phyloP scores from a whole-genome alignment of 2,113 vertebrate genomes.

The Halichoerus grypus region DNA sequence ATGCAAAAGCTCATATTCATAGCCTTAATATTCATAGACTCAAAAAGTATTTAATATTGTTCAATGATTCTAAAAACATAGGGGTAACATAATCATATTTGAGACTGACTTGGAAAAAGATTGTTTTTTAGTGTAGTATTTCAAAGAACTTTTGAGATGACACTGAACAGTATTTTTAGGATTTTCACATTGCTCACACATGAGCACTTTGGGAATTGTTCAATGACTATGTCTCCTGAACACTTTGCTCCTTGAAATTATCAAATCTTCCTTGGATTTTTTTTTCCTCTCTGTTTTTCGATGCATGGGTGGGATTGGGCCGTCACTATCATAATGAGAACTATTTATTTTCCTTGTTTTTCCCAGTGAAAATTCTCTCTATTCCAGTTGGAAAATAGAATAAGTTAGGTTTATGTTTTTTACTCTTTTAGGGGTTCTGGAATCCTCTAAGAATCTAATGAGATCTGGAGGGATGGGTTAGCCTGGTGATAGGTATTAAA shows the following conservation, averaged over 20 bases:
- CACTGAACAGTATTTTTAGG: slow-evolving; percentile 73
- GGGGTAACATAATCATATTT: neutral
- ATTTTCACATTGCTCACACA: slow-evolving; percentile 69
- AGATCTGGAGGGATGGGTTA: neutral
- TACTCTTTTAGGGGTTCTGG: neutral
- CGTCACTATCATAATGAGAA: slow-evolving; percentile 22
- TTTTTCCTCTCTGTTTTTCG: neutral
- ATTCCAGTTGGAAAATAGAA: slow-evolving; percentile 19
- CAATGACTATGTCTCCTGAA: slow-evolving; percentile 63
- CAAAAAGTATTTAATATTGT: slow-evolving; percentile 2
- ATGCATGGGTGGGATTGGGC: neutral
- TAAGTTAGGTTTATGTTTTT: neutral
- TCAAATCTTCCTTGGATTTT: slow-evolving; percentile 40
- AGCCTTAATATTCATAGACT: neutral
- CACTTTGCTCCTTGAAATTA: slow-evolving; percentile 70
- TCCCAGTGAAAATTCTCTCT: neutral
- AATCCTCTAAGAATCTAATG: neutral
- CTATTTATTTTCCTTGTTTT: neutral
- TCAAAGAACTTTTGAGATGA: slow-evolving; percentile 68
- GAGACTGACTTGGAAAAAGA: neutral
- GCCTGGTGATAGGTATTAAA: too few species aligned
- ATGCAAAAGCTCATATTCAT: neutral
- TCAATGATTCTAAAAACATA: neutral
- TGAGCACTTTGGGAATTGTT: slow-evolving; percentile 74
- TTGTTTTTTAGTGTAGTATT: slow-evolving; percentile 45